Conservation (phyloP, 2,797 vertebrate species). For the Potorous gilbertii region DNA sequence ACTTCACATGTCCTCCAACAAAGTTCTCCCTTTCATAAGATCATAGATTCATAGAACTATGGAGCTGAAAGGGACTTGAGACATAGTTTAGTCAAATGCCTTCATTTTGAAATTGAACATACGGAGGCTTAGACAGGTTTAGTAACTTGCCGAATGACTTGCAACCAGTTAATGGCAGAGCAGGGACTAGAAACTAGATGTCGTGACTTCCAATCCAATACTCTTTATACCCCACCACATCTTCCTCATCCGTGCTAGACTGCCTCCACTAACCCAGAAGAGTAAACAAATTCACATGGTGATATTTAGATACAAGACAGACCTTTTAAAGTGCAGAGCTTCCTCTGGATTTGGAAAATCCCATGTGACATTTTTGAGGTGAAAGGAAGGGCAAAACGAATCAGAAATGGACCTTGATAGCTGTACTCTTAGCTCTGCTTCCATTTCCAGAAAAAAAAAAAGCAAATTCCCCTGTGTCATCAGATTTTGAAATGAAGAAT, state of each 20-base stretch:
- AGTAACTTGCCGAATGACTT: not conserved
- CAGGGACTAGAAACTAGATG: not conserved
- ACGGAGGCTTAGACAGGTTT: not conserved
- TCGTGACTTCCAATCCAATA: not conserved
- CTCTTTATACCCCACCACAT: not conserved
- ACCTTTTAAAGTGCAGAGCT: not conserved
- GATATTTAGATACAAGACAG: not conserved
- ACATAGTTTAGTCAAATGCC: not conserved
- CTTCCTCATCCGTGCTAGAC: slow-evolving; percentile 14
- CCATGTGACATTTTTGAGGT: not conserved
- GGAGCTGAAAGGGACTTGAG: not conserved
- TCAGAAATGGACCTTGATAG: not conserved
- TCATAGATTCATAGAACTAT: not conserved
- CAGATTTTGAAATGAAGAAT: not conserved
- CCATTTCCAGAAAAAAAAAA: not conserved
- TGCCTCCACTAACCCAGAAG: not conserved
- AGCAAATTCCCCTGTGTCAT: not conserved
- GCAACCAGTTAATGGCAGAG: not conserved
- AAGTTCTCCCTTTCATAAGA: not conserved
- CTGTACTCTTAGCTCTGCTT: not conserved
- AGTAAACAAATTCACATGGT: not conserved
- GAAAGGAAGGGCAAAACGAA: not conserved
- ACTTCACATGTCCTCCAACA: not conserved
- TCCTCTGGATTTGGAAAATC: not conserved
- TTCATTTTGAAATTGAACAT: slow-evolving; percentile 41